Evolutionary conservation across 2,888 invertebrate genomes (phyloP), one percentile per base, ranked within the genome.

Genomic region (Aporophyla nigra): DNA sequence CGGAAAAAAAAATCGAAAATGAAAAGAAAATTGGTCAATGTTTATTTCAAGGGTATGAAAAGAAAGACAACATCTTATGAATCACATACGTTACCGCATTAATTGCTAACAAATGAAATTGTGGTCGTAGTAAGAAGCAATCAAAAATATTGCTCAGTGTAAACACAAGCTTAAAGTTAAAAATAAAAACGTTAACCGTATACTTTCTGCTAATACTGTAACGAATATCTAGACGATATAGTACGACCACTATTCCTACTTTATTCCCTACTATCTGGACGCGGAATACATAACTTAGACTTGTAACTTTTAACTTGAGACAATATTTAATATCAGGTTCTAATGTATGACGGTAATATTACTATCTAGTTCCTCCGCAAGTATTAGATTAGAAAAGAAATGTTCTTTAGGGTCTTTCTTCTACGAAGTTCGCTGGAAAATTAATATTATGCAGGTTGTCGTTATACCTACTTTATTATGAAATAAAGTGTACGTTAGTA

Each of bases 291-390:
- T 82, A 86, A 81, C 54, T 81, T 82, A 74, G 67, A 59, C 73
- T 82, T 85, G 78, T 78, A 83, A 85, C 58, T 83, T 85, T 82
- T 74, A 83, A 85, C 86, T 85, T 77, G 65, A 78, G 83, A 69
- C 73, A 56, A 78, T 78, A 85, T 83, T 69, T 82, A 78, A 85
- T 85, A 85, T 71, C 58, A 68, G 56, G 49, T 1, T 71, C 63
- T 77, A 40, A 69, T 74, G 49, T 69, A 83, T 56, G 82, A 54
- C 1, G 16, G 83, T 71, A 78, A 85, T 85, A 71, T 69, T 46
- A 49, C 67, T 63, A 63, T 67, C 78, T 68, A 82, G 73, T 78
- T 83, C n/a, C 73, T 40, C 53, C 3, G 46, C 56, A 77, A 74
- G 53, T 85, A 61, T 74, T 69, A 71, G 71, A 82, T 78, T 78